Conservation (phyloP, 2,888 invertebrate species). For the Xylocampa areola region DNA sequence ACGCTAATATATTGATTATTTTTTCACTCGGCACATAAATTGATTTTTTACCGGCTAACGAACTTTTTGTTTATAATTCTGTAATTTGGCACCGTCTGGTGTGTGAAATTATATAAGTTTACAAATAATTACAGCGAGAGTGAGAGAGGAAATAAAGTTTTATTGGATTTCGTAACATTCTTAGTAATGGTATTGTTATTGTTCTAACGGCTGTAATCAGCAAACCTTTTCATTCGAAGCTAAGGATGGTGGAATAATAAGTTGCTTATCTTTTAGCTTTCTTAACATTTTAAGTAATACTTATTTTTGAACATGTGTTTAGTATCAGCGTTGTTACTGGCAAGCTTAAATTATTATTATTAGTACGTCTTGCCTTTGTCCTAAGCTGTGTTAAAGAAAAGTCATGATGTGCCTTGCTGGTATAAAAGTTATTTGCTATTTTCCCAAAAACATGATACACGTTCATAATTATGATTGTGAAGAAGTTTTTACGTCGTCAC, state of each 20-base stretch:
- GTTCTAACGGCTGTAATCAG: constrained; percentile 19
- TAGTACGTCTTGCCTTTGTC: neutral
- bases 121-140: constrained; percentile 23
- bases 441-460: constrained; percentile 28
- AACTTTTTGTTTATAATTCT: constrained; percentile 42
- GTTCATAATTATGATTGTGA: constrained; percentile 27
- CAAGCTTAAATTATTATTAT: neutral
- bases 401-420: constrained; percentile 3
- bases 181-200: constrained; percentile 47
- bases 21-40: constrained; percentile 48
- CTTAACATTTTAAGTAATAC: constrained; percentile 18
- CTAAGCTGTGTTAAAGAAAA: constrained; percentile 31
- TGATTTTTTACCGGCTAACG: constrained; percentile 52
- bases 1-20: constrained; percentile 58
- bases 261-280: constrained; percentile 24
- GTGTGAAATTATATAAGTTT: constrained; percentile 29
- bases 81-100: constrained; percentile 32
- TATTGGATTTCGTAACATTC: constrained; percentile 24
- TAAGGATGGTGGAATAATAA: constrained; percentile 24
- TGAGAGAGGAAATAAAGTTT: constrained; percentile 22
- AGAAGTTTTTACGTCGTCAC: constrained; percentile 31
- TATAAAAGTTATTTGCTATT: constrained; percentile 16
- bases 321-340: neutral
- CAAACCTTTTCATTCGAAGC: constrained; percentile 33
- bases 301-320: constrained; percentile 2